These are phyloP conservation scores for Panagrolaimus sp. DNA, from an alignment of 1,140 invertebrate species.

Conservation along the genomic window DNA sequence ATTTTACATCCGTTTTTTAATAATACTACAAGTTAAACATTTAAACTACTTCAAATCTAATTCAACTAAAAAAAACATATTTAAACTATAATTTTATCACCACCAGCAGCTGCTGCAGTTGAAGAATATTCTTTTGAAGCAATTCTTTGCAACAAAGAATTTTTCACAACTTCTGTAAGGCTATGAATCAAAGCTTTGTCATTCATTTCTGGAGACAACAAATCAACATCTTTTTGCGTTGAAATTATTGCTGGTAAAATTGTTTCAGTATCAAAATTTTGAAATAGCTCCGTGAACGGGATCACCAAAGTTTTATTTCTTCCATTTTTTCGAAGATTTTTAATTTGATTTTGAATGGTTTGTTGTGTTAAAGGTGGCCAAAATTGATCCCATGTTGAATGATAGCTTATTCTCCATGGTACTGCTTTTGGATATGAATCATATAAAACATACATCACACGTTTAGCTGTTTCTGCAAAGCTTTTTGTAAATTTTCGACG, in stretches of 20 bases:
- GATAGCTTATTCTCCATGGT: conserved; percentile 29
- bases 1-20: too few species aligned
- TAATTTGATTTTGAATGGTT: conserved; percentile 17
- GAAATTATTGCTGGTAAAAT: conserved; percentile 21
- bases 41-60: too few species aligned
- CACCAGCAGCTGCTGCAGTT: too few species aligned
- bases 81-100: too few species aligned
- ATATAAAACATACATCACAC: conserved; percentile 24
- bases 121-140: background rate
- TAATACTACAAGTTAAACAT: too few species aligned
- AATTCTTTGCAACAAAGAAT: conserved; percentile 22
- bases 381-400: conserved; percentile 27
- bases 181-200: conserved; percentile 23
- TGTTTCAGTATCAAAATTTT: conserved; percentile 28
- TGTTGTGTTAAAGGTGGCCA: conserved; percentile 7
- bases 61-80: too few species aligned
- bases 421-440: conserved; percentile 17
- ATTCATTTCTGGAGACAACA: conserved; percentile 20
- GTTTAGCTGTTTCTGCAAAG: conserved; percentile 15
- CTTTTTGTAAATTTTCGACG: conserved; percentile 7
- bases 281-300: conserved; percentile 26
- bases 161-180: conserved; percentile 33
- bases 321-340: conserved; percentile 14
- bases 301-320: conserved; percentile 21
- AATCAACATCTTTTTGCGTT: conserved; percentile 20